Conservation (phyloP, 1,140 invertebrate genomes). For the Meloidogyne floridensis region DNA sequence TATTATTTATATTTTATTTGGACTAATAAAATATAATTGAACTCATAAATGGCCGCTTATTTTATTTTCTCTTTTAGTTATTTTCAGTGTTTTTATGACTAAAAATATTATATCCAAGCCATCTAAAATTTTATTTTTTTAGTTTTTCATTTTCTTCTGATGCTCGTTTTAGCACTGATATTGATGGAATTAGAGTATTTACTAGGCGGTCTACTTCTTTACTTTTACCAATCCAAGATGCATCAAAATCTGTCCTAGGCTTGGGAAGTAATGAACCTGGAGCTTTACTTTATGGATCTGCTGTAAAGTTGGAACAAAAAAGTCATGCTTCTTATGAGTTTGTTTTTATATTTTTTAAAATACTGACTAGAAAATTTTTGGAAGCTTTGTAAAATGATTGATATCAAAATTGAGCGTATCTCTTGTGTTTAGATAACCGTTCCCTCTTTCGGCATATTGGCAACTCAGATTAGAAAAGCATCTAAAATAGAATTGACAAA, state of each 20-base stretch:
- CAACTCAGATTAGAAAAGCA: too few relatives aligned
- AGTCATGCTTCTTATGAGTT: slow-evolving; percentile 38
- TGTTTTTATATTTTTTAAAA: slow-evolving; percentile 15
- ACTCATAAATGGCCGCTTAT: too few relatives aligned
- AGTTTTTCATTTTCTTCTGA: slow-evolving; percentile 20
- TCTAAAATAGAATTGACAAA: too few relatives aligned
- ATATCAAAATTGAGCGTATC: too few relatives aligned
- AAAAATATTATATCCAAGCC: too few relatives aligned
- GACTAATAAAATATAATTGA: too few relatives aligned
- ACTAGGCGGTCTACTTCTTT: slow-evolving; percentile 13
- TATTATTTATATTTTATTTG: too few relatives aligned
- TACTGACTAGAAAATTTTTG: neutral
- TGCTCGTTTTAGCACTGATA: slow-evolving; percentile 18
- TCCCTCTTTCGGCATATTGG: too few relatives aligned
- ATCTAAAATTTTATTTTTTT: neutral
- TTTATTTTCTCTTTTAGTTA: too few relatives aligned
- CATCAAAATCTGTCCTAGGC: slow-evolving; percentile 33
- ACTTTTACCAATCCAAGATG: slow-evolving; percentile 36
- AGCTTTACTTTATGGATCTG: slow-evolving; percentile 33
- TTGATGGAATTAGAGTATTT: slow-evolving; percentile 39
- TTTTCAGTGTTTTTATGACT: too few relatives aligned
- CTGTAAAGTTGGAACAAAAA: slow-evolving; percentile 31
- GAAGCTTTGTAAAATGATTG: neutral
- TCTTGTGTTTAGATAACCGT: too few relatives aligned
- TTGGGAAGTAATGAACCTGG: slow-evolving; percentile 37